Evolutionary conservation across 2,113 vertebrate species (phyloP).

Genomic region (Cettia cetti): DNA sequence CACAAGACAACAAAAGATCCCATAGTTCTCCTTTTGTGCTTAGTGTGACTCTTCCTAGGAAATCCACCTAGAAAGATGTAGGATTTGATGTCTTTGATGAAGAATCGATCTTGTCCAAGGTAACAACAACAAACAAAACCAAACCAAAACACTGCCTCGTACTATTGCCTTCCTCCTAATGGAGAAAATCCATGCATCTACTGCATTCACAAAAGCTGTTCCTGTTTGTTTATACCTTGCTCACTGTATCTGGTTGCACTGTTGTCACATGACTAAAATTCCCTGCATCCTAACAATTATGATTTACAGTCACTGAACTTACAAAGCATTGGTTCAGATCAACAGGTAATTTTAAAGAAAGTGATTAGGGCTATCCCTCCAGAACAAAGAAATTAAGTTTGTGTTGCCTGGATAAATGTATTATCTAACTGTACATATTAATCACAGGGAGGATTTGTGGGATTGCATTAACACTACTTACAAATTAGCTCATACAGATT

Average conservation of each 20-base stretch:
- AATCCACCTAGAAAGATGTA: not conserved
- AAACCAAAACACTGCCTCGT: not conserved
- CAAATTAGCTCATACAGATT: not conserved
- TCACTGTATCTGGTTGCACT: not conserved
- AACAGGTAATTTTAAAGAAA: not conserved
- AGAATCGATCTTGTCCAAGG: not conserved
- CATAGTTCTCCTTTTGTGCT: not conserved
- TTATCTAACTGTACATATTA: not conserved
- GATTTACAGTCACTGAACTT: not conserved
- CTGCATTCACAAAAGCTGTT: not conserved
- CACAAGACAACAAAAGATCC: not conserved
- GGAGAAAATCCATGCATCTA: no score
- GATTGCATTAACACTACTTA: not conserved
- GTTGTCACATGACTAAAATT: not conserved
- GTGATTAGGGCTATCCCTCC: not conserved
- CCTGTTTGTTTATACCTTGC: not conserved
- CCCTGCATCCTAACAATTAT: not conserved
- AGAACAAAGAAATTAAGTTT: not conserved
- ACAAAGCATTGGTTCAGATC: not conserved
- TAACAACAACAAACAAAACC: not conserved
- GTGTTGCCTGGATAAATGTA: not conserved
- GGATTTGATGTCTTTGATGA: not conserved
- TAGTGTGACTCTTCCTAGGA: not conserved
- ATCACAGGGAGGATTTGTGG: not conserved
- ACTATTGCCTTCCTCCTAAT: no score